Evolutionary conservation across 2,113 vertebrate species (phyloP).

Genomic region (Chloroceryle aenea): DNA sequence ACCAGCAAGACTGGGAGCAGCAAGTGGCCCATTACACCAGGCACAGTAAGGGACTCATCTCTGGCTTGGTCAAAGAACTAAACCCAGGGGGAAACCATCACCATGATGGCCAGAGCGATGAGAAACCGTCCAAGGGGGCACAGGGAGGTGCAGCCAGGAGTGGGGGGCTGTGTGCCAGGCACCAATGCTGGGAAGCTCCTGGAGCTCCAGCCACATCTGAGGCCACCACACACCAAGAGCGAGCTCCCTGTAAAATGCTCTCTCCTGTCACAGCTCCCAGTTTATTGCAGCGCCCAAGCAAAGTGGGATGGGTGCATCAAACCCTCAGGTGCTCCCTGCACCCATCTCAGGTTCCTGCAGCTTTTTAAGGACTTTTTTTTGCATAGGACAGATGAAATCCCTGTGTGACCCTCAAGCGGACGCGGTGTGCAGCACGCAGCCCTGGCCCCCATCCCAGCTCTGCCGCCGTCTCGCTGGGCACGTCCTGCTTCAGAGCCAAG

Average conservation of each 20-base stretch:
- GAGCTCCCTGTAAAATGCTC: background rate
- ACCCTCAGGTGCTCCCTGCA: accelerated
- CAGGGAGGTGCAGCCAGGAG: background rate
- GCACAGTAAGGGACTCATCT: background rate
- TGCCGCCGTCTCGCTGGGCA: accelerated
- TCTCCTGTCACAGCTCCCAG: background rate
- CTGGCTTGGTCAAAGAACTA: background rate
- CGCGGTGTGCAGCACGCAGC: background rate
- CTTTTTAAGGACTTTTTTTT: background rate
- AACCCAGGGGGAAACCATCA: background rate
- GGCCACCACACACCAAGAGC: background rate
- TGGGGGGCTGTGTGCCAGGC: accelerated
- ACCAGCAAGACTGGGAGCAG: background rate
- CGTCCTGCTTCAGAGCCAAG: accelerated
- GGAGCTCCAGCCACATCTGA: accelerated
- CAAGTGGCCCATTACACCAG: accelerated
- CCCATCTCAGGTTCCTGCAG: background rate
- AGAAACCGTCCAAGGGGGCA: accelerated
- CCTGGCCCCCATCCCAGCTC: background rate
- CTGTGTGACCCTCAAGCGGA: background rate
- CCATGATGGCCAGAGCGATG: accelerated
- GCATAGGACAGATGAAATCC: background rate
- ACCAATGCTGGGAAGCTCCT: accelerated
- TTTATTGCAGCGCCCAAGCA: background rate
- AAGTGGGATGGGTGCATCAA: background rate